phyloP scores from a whole-genome alignment of 2,113 vertebrate genomes.

The Vicugna pacos region DNA sequence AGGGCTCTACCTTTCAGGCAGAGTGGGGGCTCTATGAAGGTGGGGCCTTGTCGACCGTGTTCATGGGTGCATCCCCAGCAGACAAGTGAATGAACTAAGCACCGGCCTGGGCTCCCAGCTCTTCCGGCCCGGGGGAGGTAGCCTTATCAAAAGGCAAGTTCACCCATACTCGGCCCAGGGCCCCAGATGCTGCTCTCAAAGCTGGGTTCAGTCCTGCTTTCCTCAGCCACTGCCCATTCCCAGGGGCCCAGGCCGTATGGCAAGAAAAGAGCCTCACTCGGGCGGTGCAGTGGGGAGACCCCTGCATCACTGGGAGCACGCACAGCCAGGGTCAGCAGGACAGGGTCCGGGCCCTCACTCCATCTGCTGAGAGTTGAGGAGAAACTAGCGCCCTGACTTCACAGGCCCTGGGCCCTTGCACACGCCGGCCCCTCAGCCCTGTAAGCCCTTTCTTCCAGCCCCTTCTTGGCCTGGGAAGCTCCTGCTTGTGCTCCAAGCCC shows the following conservation, averaged over 20 bases:
- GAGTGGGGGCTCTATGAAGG: fast-evolving
- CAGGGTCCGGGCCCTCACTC: neutral
- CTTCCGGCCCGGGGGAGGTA: neutral
- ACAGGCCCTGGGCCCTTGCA: neutral
- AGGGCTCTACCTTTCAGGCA: neutral
- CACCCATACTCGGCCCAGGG: neutral
- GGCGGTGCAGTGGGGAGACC: neutral
- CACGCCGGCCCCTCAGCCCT: fast-evolving
- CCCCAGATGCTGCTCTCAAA: neutral
- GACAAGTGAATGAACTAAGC: fast-evolving
- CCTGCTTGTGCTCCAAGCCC: neutral
- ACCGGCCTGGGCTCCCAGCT: neutral
- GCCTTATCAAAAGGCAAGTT: neutral
- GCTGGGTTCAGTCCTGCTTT: neutral
- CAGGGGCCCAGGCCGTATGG: neutral
- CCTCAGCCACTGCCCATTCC: constrained; percentile 28
- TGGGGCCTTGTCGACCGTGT: fast-evolving
- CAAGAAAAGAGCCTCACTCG: neutral
- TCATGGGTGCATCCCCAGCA: neutral
- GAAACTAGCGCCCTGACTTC: neutral
- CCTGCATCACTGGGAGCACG: constrained; percentile 12
- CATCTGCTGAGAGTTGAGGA: neutral
- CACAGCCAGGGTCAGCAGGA: constrained; percentile 10
- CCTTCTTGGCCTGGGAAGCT: neutral
- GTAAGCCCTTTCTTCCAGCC: neutral